phyloP scores from a whole-genome alignment of 2,797 vertebrate genomes.

The Liparis tanakae region DNA sequence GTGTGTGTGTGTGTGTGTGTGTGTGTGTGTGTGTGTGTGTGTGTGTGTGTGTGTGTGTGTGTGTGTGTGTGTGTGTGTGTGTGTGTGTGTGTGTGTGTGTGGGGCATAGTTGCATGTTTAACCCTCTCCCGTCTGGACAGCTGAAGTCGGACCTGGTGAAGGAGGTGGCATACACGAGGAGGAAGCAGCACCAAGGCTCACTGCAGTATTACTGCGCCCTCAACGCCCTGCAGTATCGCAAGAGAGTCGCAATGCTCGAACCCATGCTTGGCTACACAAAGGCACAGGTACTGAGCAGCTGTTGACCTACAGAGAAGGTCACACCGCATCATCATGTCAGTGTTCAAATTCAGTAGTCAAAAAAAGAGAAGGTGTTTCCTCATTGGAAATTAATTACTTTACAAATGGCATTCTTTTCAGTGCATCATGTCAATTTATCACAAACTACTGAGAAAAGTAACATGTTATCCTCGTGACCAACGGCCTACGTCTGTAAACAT shows the following conservation, averaged over 20 bases:
- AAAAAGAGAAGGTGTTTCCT: neutral
- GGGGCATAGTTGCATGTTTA: slow-evolving; percentile 46
- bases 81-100: neutral
- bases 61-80: rapidly evolving
- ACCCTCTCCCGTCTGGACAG: slow-evolving; percentile 73
- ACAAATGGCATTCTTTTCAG: neutral
- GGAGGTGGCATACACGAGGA: slow-evolving; percentile 92
- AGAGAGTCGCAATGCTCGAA: slow-evolving; percentile 94
- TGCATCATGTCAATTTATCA: neutral
- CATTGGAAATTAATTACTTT: slow-evolving; percentile 1
- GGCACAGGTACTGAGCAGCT: slow-evolving; percentile 87
- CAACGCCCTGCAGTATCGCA: slow-evolving; percentile 95
- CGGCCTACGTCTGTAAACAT: neutral
- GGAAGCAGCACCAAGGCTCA: slow-evolving; percentile 95
- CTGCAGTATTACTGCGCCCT: slow-evolving; percentile 97
- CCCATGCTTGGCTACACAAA: slow-evolving; percentile 95
- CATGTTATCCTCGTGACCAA: neutral
- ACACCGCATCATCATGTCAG: neutral
- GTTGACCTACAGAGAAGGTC: neutral
- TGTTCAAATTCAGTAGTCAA: slow-evolving; percentile 5
- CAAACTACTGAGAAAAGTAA: neutral
- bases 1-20: neutral
- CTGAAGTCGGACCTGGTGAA: slow-evolving; percentile 90
- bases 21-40: too few species aligned
- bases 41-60: neutral